Evolutionary conservation across 2,113 vertebrate species (phyloP).

Genomic region (Perccottus glenii): DNA sequence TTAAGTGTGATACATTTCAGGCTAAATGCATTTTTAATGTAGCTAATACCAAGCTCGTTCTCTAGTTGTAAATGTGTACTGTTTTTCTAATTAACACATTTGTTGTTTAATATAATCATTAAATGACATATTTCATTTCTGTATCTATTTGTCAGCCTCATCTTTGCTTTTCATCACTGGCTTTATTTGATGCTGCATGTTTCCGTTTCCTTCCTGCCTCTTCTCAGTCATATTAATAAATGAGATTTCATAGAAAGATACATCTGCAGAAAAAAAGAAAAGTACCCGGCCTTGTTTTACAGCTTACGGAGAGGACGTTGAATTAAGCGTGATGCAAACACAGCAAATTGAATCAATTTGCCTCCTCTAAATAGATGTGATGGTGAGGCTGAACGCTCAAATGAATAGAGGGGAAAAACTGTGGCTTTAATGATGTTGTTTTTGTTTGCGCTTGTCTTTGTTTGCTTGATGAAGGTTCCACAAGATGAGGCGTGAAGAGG

Average conservation of each 20-base stretch:
- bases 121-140: slow-evolving; percentile 47
- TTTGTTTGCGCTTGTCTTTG: slow-evolving; percentile 57
- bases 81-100: slow-evolving; percentile 13
- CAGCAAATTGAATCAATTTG: slow-evolving; percentile 78
- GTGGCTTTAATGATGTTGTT: slow-evolving; percentile 70
- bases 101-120: slow-evolving; percentile 29
- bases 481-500: slow-evolving; percentile 44
- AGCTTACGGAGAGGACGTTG: slow-evolving; percentile 60
- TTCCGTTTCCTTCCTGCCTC: slow-evolving; percentile 33
- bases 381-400: slow-evolving; percentile 56
- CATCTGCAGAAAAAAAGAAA: slow-evolving; percentile 25
- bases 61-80: slow-evolving; percentile 9
- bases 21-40: slow-evolving; percentile 5
- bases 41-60: slow-evolving; percentile 3
- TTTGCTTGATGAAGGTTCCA: slow-evolving; percentile 57
- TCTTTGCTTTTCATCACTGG: slow-evolving; percentile 52
- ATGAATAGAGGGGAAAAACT: slow-evolving; percentile 69
- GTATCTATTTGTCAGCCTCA: slow-evolving; percentile 56
- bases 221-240: slow-evolving; percentile 66
- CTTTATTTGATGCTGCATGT: slow-evolving; percentile 31
- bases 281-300: slow-evolving; percentile 46
- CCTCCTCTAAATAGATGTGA: slow-evolving; percentile 74
- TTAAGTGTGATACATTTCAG: slow-evolving; percentile 2
- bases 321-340: slow-evolving; percentile 72
- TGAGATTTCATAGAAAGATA: slow-evolving; percentile 59